These are phyloP conservation scores for Coenobita brevimanus DNA, from an alignment of 1,140 invertebrate species.

Conservation along the genomic window DNA sequence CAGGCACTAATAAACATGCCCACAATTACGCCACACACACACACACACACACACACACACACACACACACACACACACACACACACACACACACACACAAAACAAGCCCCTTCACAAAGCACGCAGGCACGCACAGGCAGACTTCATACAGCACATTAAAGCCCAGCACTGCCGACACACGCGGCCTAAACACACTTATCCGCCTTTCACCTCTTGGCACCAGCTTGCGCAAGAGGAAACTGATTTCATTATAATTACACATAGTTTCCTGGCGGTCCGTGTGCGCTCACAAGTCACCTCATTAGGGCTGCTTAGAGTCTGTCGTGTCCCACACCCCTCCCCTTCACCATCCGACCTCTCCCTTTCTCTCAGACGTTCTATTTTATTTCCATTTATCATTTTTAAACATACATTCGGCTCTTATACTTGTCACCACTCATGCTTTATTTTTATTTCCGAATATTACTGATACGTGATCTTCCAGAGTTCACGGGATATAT, in stretches of 20 bases:
- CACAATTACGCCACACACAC: not conserved
- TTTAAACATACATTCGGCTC: not conserved
- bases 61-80: constrained; percentile 23
- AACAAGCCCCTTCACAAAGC: not conserved
- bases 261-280: constrained; percentile 33
- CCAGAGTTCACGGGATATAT: too few relatives aligned
- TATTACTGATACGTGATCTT: too few relatives aligned
- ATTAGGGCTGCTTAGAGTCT: constrained; percentile 34
- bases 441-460: too few relatives aligned
- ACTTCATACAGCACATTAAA: not conserved
- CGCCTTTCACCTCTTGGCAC: constrained; percentile 32
- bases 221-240: constrained; percentile 45
- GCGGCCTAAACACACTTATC: not conserved
- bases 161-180: not conserved
- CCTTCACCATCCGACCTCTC: not conserved
- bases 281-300: constrained; percentile 17
- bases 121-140: not conserved
- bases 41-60: constrained; percentile 29
- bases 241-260: constrained; percentile 51
- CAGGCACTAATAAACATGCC: too few relatives aligned
- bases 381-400: not conserved
- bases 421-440: not conserved
- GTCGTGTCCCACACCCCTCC: not conserved
- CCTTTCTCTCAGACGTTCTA: not conserved
- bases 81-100: constrained; percentile 5